A percentile compares a stretch with the other conserved stretches of the same genome.
phyloP scores from a whole-genome alignment of 2,797 vertebrate genomes.

The Rhynchonycteris naso region DNA sequence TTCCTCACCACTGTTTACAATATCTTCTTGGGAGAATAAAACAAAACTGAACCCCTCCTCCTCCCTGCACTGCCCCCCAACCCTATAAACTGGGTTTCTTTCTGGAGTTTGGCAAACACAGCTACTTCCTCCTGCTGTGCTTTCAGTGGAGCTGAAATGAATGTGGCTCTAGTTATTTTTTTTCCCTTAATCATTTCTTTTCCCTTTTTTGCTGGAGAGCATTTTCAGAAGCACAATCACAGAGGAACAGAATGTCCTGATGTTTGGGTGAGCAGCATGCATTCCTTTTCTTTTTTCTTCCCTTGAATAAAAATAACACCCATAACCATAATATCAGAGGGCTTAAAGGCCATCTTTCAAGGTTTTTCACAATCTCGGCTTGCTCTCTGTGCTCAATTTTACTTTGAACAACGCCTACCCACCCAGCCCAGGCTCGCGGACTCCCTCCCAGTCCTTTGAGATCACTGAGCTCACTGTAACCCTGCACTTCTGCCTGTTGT shows the following conservation, averaged over 20 bases:
- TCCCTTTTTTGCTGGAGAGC: slow-evolving; percentile 76
- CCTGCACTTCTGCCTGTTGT: neutral
- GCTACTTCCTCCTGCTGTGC: slow-evolving; percentile 70
- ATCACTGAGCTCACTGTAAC: neutral
- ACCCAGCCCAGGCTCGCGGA: no score
- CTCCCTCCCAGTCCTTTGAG: neutral
- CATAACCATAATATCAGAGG: neutral
- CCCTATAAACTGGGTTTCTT: slow-evolving; percentile 70
- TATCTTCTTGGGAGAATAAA: slow-evolving; percentile 75
- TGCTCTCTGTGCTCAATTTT: neutral
- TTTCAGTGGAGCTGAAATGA: slow-evolving; percentile 80
- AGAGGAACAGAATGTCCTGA: slow-evolving; percentile 82
- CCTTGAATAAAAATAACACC: slow-evolving; percentile 62
- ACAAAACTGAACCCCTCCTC: neutral
- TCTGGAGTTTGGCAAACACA: slow-evolving; percentile 77
- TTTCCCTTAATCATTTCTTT: slow-evolving; percentile 67
- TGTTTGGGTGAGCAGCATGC: slow-evolving; percentile 64
- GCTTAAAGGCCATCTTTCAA: neutral
- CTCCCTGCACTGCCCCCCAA: neutral
- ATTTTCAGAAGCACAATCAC: slow-evolving; percentile 82
- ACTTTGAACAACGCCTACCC: neutral
- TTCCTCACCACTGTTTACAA: slow-evolving; percentile 71
- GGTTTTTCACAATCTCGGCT: neutral
- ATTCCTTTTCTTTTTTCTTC: slow-evolving; percentile 54
- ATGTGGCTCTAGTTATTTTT: slow-evolving; percentile 72